Evolutionary conservation across 53 echinoderm and acorn worm genomes (phyloP), one percentile per base, ranked within the genome.

Genomic region (Paracentrotus lividus): DNA sequence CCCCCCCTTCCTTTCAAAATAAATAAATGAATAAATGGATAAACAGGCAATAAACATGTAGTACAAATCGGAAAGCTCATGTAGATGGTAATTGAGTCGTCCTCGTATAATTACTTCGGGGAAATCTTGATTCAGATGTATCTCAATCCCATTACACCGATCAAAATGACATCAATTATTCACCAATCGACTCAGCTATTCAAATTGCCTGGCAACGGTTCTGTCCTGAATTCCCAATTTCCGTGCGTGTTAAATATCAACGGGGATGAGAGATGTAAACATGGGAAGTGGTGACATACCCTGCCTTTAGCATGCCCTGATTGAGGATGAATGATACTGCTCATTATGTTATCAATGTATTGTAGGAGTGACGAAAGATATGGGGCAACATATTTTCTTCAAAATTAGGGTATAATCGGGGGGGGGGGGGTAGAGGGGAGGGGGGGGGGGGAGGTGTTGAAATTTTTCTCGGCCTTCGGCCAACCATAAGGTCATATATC

Each of bases 191-290:
- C 33, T 21, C 40, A 38, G 16, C 72, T 72, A 72, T 72, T 72
- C 72, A 20, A 72, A 72, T 69, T 72, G 72, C 72, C 12, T 13
- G 38, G 72, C 72, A 72, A 72, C 72, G 72, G 72, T 36, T 72
- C 16, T 72, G 72, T 3, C 40, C 16, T 38, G 40, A 38, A 72
- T 38, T 72, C 21, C 42, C 72, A 1, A 72, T 72, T 40, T 72
- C 40, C 72, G 72, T 40, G 72, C 72, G 72, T 72, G 72, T 72
- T 36, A 34, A 67, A 67, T 33, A 67, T 67, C 67, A 13, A 31
- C 14, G 67, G 67, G 2, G 33, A 33, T 12, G 34, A 5, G 12
- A 4, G 38, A 21, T 15, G 40, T 18, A n/a, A n/a, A n/a, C n/a
- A n/a, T n/a, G n/a, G n/a, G n/a, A n/a, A n/a, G 18, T 13, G 18